Conservation (phyloP, 2,888 invertebrate genomes). For the Apamea anceps region DNA sequence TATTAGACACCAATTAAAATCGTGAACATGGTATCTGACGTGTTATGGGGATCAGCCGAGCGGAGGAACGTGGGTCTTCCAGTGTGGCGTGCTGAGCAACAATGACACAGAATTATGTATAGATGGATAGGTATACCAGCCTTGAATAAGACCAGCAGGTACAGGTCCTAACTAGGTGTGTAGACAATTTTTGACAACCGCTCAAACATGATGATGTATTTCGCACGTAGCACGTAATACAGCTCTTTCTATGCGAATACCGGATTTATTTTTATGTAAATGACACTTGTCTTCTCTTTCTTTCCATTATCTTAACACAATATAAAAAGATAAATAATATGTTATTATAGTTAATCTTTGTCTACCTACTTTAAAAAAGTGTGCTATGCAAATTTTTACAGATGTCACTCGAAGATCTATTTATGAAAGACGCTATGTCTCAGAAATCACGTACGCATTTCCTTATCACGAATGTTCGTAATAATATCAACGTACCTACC, state of each 20-base stretch:
- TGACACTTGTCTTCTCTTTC: too few relatives aligned
- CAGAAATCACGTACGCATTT: constrained; percentile 84
- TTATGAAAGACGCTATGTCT: constrained; percentile 68
- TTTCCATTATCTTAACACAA: constrained; percentile 10
- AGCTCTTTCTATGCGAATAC: not conserved
- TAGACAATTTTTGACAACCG: not conserved
- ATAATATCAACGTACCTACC: constrained; percentile 65
- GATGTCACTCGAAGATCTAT: constrained; percentile 25
- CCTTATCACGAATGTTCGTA: constrained; percentile 78
- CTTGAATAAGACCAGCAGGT: not conserved
- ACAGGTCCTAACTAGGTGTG: not conserved
- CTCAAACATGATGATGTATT: not conserved
- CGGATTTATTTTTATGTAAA: not conserved
- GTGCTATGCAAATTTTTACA: constrained; percentile 22
- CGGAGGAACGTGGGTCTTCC: constrained; percentile 33
- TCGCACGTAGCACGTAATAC: not conserved
- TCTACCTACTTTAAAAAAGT: constrained; percentile 17
- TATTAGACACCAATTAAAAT: constrained; percentile 46
- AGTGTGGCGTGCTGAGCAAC: not conserved
- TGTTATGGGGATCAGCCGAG: constrained; percentile 11
- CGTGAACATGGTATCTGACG: constrained; percentile 26
- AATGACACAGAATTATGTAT: constrained; percentile 16
- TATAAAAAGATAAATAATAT: not conserved
- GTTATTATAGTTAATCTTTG: not conserved
- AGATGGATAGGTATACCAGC: not conserved